Evolutionary conservation across 1,140 invertebrate genomes (phyloP), one percentile per base, ranked within the genome.

Genomic region (Archivesica marissinica): DNA sequence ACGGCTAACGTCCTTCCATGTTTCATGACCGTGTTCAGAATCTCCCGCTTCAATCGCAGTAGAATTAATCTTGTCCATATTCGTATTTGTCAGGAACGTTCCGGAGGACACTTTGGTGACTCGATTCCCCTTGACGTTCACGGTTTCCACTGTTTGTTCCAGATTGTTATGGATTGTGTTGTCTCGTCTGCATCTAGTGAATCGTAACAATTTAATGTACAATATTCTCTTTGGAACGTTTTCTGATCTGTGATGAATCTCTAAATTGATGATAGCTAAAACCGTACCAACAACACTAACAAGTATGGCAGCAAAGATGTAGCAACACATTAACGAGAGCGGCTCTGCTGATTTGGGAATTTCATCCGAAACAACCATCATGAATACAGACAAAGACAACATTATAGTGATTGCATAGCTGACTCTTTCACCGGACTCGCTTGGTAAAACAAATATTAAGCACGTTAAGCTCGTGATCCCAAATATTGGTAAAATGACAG

Each of bases 351-450:
- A 41, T 28, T 68, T 64, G 1, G 77, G 77, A 3, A 79, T 25
- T 66, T 79, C 59, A 13, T 6, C 77, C 20, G 41, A 35, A 7
- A 61, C 44, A 17, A 79, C 59, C 1, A 39, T 56, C 7, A 66
- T 6, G 28, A 66, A 79, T 2, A 79, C 77, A 44, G 56, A 25
- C 0, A 66, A n/a, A 2, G 77, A 39, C 20, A 79, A 30, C 41
- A 79, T 35, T 6, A 79, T 79, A 0, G 77, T 79, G 1, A 79
- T 47, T n/a, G 59, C 25, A 28, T 66, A 79, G 33, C 56, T 33
- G 2, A 79, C 41, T 1, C 77, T n/a, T 47, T 79, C 77, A 9
- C 76, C 76, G n/a, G 76, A 78, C 23, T 61, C 56, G 20, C n/a
- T 78, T 17, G 76, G 76, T 33, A 79, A 41, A 2, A 79, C 30